These are phyloP conservation scores for Drepana falcataria DNA, from an alignment of 2,888 invertebrate genomes.

Conservation along the genomic window DNA sequence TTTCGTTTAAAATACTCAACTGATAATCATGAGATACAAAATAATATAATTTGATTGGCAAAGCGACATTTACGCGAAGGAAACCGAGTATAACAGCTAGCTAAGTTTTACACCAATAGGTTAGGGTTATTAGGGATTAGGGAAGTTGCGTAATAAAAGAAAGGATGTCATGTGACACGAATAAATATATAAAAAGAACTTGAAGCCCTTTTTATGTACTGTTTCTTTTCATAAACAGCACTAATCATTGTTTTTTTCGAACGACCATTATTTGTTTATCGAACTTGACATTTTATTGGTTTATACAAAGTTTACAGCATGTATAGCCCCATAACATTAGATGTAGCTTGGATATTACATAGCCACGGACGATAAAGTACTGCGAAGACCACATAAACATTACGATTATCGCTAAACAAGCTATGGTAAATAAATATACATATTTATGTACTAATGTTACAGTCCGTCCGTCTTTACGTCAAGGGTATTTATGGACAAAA, in stretches of 20 bases:
- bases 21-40: no score
- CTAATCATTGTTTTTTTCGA: neutral
- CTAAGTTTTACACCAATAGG: constrained; percentile 59
- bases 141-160: constrained; percentile 56
- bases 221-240: no score
- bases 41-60: no score
- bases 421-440: no score
- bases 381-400: constrained; percentile 49
- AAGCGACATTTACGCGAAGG: no score
- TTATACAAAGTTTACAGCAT: neutral
- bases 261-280: neutral
- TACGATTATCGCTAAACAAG: constrained; percentile 52
- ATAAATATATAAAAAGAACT: constrained; percentile 29
- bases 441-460: no score
- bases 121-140: constrained; percentile 65
- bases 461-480: no score
- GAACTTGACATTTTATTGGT: neutral
- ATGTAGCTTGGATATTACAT: no score
- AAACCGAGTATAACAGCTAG: no score
- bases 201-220: constrained; percentile 1
- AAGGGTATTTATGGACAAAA: no score
- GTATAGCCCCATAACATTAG: neutral
- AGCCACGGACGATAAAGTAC: constrained; percentile 12
- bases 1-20: no score
- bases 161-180: constrained; percentile 58